These are phyloP conservation scores for Myxocyprinus asiaticus DNA, from an alignment of 2,113 vertebrate species.

Conservation along the genomic window DNA sequence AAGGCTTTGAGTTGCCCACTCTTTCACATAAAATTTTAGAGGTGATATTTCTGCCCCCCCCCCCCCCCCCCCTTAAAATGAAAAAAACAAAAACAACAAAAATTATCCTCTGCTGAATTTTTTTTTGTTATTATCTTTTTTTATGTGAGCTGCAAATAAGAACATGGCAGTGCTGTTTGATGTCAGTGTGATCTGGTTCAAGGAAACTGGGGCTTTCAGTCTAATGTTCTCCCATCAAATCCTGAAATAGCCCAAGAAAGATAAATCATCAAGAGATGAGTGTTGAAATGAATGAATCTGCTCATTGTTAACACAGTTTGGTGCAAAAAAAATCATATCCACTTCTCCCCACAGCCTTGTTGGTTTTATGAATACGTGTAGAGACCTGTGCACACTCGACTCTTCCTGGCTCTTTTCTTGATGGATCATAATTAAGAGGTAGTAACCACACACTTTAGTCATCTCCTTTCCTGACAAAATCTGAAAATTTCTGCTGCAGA, in stretches of 20 bases:
- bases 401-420: neutral
- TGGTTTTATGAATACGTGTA: neutral
- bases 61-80: constrained; percentile 56
- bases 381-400: neutral
- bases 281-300: constrained; percentile 9
- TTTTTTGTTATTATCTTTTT: no score
- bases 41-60: constrained; percentile 72
- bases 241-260: constrained; percentile 17
- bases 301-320: neutral
- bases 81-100: constrained; percentile 26
- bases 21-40: constrained; percentile 76
- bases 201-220: constrained; percentile 60
- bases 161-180: neutral
- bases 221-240: constrained; percentile 36
- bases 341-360: neutral
- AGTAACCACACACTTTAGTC: no score
- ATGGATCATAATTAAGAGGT: neutral
- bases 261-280: constrained; percentile 12
- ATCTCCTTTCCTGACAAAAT: no score
- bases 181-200: constrained; percentile 62
- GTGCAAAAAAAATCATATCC: no score
- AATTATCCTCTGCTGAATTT: no score
- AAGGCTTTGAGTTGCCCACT: constrained; percentile 83
- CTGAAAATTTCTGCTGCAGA: no score
- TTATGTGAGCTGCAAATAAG: no score